Conservation (phyloP, 2,888 invertebrate species). For the Embidobia sp. region DNA sequence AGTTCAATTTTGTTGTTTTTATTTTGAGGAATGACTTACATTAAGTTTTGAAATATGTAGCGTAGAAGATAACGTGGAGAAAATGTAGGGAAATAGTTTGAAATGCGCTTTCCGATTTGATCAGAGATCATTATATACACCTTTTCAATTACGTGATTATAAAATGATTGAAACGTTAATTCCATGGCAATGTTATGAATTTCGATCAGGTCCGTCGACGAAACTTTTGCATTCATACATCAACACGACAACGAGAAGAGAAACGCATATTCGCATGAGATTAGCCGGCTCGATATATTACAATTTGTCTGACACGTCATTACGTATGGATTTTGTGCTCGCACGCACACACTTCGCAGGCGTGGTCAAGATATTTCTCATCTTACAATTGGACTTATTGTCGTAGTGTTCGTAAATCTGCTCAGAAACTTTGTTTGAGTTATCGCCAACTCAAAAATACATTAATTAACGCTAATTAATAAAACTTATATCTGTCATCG, state of each 20-base stretch:
- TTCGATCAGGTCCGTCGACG: constrained; percentile 34
- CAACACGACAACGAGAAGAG: constrained; percentile 41
- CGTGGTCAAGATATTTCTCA: constrained; percentile 64
- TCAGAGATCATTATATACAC: too few relatives aligned
- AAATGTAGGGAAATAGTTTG: too few relatives aligned
- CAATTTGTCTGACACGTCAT: constrained; percentile 66
- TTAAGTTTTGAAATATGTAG: too few relatives aligned
- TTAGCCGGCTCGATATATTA: constrained; percentile 64
- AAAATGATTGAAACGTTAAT: too few relatives aligned
- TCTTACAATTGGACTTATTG: constrained; percentile 67
- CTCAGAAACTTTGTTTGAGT: constrained; percentile 44
- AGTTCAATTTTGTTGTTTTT: too few relatives aligned
- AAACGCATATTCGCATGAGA: constrained; percentile 46
- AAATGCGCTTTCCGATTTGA: too few relatives aligned
- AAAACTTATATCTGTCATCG: constrained; percentile 29
- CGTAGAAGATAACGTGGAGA: too few relatives aligned
- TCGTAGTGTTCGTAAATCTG: constrained; percentile 64
- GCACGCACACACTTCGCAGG: constrained; percentile 63
- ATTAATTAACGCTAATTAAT: constrained; percentile 52
- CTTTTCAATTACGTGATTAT: too few relatives aligned
- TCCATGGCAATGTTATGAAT: constrained; percentile 46
- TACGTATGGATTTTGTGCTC: constrained; percentile 64
- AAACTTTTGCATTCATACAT: constrained; percentile 51
- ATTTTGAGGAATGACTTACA: too few relatives aligned
- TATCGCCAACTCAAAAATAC: constrained; percentile 18